Base-by-base conservation (phyloP, 1,140 invertebrate species). In the Drosophila albomicans region DNA sequence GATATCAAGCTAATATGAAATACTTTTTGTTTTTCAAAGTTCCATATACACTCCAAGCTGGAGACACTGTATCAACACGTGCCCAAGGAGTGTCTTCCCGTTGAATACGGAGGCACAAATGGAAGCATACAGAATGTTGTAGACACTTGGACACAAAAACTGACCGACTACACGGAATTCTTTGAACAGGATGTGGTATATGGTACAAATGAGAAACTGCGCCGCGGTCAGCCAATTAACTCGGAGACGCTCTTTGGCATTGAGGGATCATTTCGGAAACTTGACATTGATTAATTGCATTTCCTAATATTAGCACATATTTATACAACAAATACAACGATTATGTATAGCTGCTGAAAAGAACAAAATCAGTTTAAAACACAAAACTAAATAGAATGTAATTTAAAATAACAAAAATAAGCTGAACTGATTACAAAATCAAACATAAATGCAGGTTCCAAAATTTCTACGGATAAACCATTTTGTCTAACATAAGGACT, bases 241-340 rank as follows among this genome's bases (percentile, higher is more conserved):
- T 88, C 93, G 0, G 93, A 94, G 38, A 93, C 93, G 8, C 79
- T 95, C 1, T 95, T 95, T 73, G 95, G 95, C 11, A 92, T 95
- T n/a, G 94, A 95, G 48, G 95, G 95, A 7, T 95, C 95, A 43
- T 95, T 95, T 90, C 93, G 95, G 61, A 93, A 95, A 92, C 90
- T 95, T 56, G 93, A 94, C 62, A 89, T 92, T 75, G 91, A 92
- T 71, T 92, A 92, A 68, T 15, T 13, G 48, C 62, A 41, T 32
- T 32, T 41, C 3, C 15, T 69, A 54, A 54, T 56, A 32, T 15
- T 56, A 65, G 32, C 71, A 61, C 57, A 57, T 68, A 74, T 67
- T 65, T 68, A 56, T 68, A 46, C 57, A 56, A 11, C 49, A 63
- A 67, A 38, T 8, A 49, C 52, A 54, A 67, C 65, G 67, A 56